Evolutionary conservation across 2,888 invertebrate species (phyloP).

Genomic region (Hipparchia sbordonii): DNA sequence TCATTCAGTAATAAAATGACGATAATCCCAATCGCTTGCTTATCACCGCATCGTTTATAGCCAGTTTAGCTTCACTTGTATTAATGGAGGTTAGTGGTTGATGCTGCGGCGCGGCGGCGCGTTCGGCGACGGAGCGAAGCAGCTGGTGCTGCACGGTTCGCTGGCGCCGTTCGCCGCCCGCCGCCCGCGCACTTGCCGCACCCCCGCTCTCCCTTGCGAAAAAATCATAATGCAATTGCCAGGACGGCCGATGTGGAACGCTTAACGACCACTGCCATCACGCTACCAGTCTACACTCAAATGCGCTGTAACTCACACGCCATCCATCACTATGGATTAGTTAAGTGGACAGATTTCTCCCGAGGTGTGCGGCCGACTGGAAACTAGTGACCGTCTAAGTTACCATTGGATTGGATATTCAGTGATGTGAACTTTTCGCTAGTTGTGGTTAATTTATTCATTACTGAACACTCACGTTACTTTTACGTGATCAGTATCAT

Average conservation of each 20-base stretch:
- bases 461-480: conserved; percentile 24
- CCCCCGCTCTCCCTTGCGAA: conserved; percentile 79
- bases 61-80: too few species aligned
- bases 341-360: conserved; percentile 77
- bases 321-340: conserved; percentile 78
- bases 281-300: conserved; percentile 80
- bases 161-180: conserved; percentile 64
- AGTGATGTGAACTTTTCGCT: conserved; percentile 71
- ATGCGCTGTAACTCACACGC: conserved; percentile 81
- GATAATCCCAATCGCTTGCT: too few species aligned
- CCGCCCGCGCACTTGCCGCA: conserved; percentile 53
- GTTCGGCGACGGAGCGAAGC: conserved; percentile 56
- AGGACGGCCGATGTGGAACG: conserved; percentile 81
- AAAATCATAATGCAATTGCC: conserved; percentile 82
- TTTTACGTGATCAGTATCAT: conserved; percentile 25
- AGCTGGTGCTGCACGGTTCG: conserved; percentile 77
- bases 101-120: conserved; percentile 57
- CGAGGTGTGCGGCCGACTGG: conserved; percentile 63
- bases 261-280: conserved; percentile 72
- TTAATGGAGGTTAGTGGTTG: background rate
- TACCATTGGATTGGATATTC: conserved; percentile 74
- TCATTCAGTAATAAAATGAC: too few species aligned
- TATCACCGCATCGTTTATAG: too few species aligned
- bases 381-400: conserved; percentile 64
- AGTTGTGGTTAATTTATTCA: conserved; percentile 36